Percentiles rank a stretch among this genome's conserved stretches.
Evolutionary conservation across 2,888 invertebrate species (phyloP).

Genomic region (Morpho achilles): DNA sequence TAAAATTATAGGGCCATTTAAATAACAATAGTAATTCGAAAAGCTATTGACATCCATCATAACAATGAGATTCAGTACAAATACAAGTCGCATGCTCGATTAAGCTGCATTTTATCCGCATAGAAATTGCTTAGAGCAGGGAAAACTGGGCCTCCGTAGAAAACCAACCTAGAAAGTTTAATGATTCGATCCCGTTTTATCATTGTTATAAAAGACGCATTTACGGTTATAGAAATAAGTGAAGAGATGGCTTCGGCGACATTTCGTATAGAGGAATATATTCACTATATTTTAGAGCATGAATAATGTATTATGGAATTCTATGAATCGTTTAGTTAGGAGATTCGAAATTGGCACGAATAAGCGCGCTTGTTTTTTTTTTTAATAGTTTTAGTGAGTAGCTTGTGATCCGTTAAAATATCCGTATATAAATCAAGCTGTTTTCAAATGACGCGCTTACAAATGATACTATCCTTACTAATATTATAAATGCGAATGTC

Average conservation of each 20-base stretch:
- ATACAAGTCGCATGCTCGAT: conserved; percentile 8
- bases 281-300: too few relatives aligned
- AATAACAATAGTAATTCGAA: neutral
- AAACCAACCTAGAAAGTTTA: conserved; percentile 40
- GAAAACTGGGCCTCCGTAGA: conserved; percentile 27
- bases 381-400: too few relatives aligned
- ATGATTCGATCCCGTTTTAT: conserved; percentile 41
- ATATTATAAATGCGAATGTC: too few relatives aligned
- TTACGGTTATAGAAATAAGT: conserved; percentile 5
- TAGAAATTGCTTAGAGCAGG: conserved; percentile 31
- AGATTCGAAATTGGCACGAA: conserved; percentile 20
- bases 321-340: conserved; percentile 28
- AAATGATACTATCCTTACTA: too few relatives aligned
- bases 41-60: conserved; percentile 8
- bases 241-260: neutral
- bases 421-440: too few relatives aligned
- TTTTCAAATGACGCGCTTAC: too few relatives aligned
- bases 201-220: conserved; percentile 30
- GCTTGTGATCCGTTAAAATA: too few relatives aligned
- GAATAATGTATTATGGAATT: too few relatives aligned
- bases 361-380: too few relatives aligned
- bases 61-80: conserved; percentile 12
- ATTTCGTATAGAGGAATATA: too few relatives aligned
- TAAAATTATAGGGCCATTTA: too few relatives aligned
- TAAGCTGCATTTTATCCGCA: conserved; percentile 24